These are phyloP conservation scores for Perdita meconis DNA, from an alignment of 2,888 invertebrate species.

Conservation along the genomic window DNA sequence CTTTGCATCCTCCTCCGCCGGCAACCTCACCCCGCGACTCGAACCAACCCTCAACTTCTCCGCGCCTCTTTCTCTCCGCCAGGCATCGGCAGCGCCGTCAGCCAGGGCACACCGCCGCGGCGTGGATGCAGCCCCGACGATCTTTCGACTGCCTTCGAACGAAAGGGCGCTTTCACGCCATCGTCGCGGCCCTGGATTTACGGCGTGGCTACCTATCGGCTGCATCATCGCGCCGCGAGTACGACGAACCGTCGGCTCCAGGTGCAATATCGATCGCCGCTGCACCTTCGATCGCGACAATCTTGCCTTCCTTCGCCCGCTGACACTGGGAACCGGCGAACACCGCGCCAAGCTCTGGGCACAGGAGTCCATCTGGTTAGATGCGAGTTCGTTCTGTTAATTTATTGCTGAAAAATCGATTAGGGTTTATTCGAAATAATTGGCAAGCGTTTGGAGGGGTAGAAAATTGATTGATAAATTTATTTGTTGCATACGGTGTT, in stretches of 20 bases:
- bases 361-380: no score
- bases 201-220: slow-evolving; percentile 50
- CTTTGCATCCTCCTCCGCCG: slow-evolving; percentile 49
- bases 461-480: no score
- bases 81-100: slow-evolving; percentile 36
- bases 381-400: no score
- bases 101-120: no score
- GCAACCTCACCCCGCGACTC: slow-evolving; percentile 34
- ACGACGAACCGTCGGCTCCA: slow-evolving; percentile 50
- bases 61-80: slow-evolving; percentile 30
- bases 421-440: no score
- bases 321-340: slow-evolving; percentile 5
- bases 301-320: slow-evolving; percentile 16
- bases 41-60: slow-evolving; percentile 32
- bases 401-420: no score
- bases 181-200: slow-evolving; percentile 45
- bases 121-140: slow-evolving; percentile 34
- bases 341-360: no score
- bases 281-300: slow-evolving; percentile 55
- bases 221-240: slow-evolving; percentile 40
- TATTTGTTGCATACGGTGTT: no score
- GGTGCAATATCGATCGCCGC: slow-evolving; percentile 62
- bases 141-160: slow-evolving; percentile 52
- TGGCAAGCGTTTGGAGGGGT: no score
- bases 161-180: slow-evolving; percentile 49